phyloP scores from a whole-genome alignment of 1,140 invertebrate genomes.

The Heliconius eleuchia region DNA sequence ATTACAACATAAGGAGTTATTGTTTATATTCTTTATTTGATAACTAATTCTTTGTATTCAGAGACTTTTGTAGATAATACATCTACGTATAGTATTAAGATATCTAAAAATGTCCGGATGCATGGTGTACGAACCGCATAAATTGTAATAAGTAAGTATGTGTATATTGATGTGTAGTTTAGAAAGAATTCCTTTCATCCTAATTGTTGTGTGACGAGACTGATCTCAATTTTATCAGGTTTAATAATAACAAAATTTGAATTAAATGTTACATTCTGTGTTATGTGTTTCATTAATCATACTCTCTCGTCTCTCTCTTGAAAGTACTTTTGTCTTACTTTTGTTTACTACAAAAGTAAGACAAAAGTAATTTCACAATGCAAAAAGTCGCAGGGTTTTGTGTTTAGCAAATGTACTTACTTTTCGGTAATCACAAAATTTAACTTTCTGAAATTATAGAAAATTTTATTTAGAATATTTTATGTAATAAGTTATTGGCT shows the following conservation, averaged over 20 bases:
- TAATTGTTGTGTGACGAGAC: conserved; percentile 4
- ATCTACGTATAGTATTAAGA: neutral
- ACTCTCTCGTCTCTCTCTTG: too few species aligned
- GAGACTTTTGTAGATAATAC: too few species aligned
- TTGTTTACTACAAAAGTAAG: too few species aligned
- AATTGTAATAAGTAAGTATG: neutral
- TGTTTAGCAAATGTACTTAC: too few species aligned
- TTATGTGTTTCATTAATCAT: neutral
- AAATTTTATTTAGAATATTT: too few species aligned
- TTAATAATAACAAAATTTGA: neutral
- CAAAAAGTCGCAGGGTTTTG: too few species aligned
- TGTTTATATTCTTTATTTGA: neutral
- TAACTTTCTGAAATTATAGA: too few species aligned
- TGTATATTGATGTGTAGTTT: neutral
- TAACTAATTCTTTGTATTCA: neutral
- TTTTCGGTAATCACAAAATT: too few species aligned
- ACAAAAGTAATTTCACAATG: too few species aligned
- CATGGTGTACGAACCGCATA: neutral
- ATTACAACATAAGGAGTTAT: neutral
- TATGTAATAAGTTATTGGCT: too few species aligned
- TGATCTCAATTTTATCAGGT: neutral
- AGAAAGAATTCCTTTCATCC: neutral
- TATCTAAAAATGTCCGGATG: neutral
- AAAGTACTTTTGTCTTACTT: too few species aligned
- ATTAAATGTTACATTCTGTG: conserved; percentile 1